Base-by-base conservation (phyloP, 1,140 invertebrate genomes). In the Zaprionus lachaisei region DNA sequence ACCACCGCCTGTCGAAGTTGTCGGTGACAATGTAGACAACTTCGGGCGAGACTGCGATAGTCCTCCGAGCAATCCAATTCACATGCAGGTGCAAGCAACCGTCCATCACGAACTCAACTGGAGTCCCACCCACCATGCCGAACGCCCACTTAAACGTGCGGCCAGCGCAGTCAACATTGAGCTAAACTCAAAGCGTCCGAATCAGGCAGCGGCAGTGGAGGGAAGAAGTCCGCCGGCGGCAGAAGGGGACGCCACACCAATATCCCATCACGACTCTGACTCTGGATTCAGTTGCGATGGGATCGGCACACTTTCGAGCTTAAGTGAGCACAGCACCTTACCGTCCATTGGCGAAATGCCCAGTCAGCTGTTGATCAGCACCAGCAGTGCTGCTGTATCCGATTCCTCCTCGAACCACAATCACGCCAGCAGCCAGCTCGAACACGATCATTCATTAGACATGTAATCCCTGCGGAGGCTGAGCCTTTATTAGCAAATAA, bases 41-140 rank as follows among this genome's bases (percentile, higher is more conserved):
- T 56, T 61, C n/a, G 44, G 58, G 2, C 57, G 56, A 5, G 28
- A 60, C 4, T 72, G 70, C 26, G 57, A 74, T 7, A 91, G 69
- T 69, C 81, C 79, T 0, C 58, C 47, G 11, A 61, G 12, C 6
- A 22, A 49, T 1, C 81, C 75, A n/a, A 56, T 67, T 5, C 67
- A 38, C 0, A 6, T 92, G 9, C 54, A 47, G 0, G 68, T 92
- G 0, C 41, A 57, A 31, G 89, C 84, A 9, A 2, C 61, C 14
- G 89, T 91, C 12, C 89, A 91, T 58, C 84, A 83, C 51, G 31
- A 80, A 5, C 60, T 77, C 1, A 63, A 91, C 57, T 91, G 90
- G 90, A 90, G 77, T 49, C 82, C 90, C 2, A 1, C 17, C 28
- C 6, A 31, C 0, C 12, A 1, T 24, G 1, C 14, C 11, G 12